These are phyloP conservation scores for Meghimatium bilineatum DNA, from an alignment of 2,888 invertebrate genomes.

Conservation along the genomic window DNA sequence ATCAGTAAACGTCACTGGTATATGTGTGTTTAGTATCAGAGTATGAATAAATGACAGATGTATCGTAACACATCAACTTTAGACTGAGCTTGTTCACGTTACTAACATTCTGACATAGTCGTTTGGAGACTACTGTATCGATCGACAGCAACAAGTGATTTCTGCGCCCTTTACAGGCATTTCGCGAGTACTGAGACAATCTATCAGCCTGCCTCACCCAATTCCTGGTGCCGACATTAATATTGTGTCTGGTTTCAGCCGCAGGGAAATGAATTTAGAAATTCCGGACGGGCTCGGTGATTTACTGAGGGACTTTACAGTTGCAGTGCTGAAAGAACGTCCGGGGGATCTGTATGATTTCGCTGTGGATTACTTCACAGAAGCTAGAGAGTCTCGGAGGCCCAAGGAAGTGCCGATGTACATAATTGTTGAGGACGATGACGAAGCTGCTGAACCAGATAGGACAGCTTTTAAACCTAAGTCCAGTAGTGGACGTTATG, in stretches of 20 bases:
- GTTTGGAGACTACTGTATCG: conserved; percentile 41
- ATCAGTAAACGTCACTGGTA: neutral
- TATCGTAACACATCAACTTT: neutral
- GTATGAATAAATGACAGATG: neutral
- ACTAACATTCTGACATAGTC: conserved; percentile 18
- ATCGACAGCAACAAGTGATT: neutral
- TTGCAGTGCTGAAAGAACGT: conserved; percentile 75
- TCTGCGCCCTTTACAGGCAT: neutral
- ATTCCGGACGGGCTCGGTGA: conserved; percentile 77
- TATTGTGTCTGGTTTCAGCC: conserved; percentile 3
- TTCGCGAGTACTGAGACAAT: neutral
- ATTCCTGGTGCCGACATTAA: neutral
- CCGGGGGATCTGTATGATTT: conserved; percentile 75
- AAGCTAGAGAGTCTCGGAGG: conserved; percentile 68
- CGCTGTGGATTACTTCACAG: conserved; percentile 76
- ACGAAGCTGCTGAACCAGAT: conserved; percentile 75
- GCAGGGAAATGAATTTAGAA: conserved; percentile 71
- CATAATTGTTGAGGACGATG: conserved; percentile 75
- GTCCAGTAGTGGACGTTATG: conserved; percentile 65
- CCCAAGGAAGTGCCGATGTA: conserved; percentile 76
- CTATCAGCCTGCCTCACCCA: conserved; percentile 4
- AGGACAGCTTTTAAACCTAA: conserved; percentile 67
- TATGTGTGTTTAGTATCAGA: neutral
- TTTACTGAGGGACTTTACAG: conserved; percentile 76
- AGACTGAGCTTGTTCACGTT: too few relatives aligned